Evolutionary conservation across 2,888 invertebrate genomes (phyloP), one percentile per base, ranked within the genome.

Genomic region (Emmelina monodactyla): DNA sequence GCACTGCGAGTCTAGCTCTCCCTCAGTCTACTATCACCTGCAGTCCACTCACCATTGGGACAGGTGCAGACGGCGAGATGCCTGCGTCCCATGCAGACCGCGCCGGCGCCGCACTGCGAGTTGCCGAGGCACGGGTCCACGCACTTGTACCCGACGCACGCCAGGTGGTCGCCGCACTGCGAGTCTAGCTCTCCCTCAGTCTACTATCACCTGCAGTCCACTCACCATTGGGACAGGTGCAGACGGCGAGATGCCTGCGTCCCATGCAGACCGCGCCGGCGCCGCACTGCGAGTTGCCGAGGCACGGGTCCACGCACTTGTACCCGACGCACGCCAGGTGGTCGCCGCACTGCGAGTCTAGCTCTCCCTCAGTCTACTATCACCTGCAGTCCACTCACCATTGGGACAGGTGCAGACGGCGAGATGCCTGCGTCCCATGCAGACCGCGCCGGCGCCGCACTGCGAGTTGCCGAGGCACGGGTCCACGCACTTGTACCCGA

Each of bases 31-130:
- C n/a, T n/a, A n/a, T n/a, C n/a, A n/a, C n/a, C n/a, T n/a, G n/a
- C n/a, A n/a, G n/a, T n/a, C n/a, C n/a, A n/a, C 19, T 19, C 63
- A 56, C 91, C 91, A 22, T 83, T 69, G 1, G 88, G 87, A 47
- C 92, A 93, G 2, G 90, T 89, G 61, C 92, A 93, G 25, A 92
- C 91, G 3, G 92, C 91, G 33, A 91, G 81, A 63, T 92, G 92
- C 16, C 87, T 81, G 37, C 90, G 82, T 0, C 88, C 85, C 58
- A 87, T 87, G 55, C 93, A 92, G 35, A 83, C 83, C 25, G 91
- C 92, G 12, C 86, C 88, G 0, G 85, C 69, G 5, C 91, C 92
- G 52, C 92, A 92, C 60, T 91, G 89, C 1, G 69, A 60, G 58
- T 78, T 75, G 38, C 88, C 88, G 25, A 85, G 82, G 53, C 91